Evolutionary conservation across 2,113 vertebrate species (phyloP).

Genomic region (Megaceryle torquata): DNA sequence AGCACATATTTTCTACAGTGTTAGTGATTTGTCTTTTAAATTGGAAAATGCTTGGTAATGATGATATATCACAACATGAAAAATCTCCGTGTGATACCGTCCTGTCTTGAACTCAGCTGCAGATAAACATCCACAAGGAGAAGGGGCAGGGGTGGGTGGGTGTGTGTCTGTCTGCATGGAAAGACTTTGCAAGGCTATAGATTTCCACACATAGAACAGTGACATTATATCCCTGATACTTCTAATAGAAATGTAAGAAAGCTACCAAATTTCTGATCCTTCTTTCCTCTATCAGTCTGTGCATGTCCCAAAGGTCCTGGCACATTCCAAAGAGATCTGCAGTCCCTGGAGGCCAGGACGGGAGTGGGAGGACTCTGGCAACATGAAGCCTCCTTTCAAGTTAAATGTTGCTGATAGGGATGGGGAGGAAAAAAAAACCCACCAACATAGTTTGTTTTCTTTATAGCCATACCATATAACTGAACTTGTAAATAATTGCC

Average conservation of each 20-base stretch:
- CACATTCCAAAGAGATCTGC: not conserved
- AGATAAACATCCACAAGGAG: not conserved
- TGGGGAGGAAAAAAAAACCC: rapidly evolving
- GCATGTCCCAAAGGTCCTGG: not conserved
- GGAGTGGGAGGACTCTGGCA: not conserved
- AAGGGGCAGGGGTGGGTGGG: too few relatives aligned
- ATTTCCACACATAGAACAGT: not conserved
- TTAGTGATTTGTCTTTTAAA: not conserved
- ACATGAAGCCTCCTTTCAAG: not conserved
- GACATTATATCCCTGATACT: not conserved
- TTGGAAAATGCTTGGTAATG: not conserved
- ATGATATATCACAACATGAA: not conserved
- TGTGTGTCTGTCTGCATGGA: too few relatives aligned
- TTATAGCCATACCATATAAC: not conserved
- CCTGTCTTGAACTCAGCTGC: not conserved
- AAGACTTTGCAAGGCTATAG: not conserved
- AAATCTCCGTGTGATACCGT: not conserved
- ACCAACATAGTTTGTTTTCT: not conserved
- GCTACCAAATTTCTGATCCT: not conserved
- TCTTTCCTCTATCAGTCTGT: not conserved
- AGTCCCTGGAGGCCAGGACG: not conserved
- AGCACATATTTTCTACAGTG: not conserved
- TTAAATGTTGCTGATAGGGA: not conserved
- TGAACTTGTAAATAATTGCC: not conserved
- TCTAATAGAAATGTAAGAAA: not conserved